Evolutionary conservation across 2,888 invertebrate genomes (phyloP).

Genomic region (Anthrax anthrax): DNA sequence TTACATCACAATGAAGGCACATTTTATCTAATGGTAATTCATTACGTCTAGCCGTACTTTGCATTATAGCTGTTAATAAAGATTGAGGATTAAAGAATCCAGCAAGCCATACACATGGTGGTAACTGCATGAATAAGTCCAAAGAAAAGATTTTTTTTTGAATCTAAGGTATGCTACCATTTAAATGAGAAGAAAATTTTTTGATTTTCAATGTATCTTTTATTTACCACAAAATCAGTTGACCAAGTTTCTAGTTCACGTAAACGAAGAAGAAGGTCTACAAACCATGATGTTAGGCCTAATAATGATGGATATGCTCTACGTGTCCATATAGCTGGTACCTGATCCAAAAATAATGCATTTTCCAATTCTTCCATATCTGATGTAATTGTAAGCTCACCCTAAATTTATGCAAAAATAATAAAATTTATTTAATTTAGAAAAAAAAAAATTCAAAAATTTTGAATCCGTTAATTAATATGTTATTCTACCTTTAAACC

Average conservation of each 20-base stretch:
- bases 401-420: slow-evolving; percentile 36
- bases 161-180: too few species aligned
- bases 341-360: slow-evolving; percentile 82
- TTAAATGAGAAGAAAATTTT: too few species aligned
- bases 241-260: slow-evolving; percentile 89
- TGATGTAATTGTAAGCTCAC: slow-evolving; percentile 88
- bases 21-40: slow-evolving; percentile 91
- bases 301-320: slow-evolving; percentile 85
- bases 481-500: slow-evolving; percentile 59
- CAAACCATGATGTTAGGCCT: slow-evolving; percentile 83
- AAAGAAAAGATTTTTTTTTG: slow-evolving; percentile 1
- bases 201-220: too few species aligned
- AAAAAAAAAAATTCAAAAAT: too few species aligned
- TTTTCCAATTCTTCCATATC: slow-evolving; percentile 94
- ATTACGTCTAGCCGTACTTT: slow-evolving; percentile 85
- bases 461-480: neutral
- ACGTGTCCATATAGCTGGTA: slow-evolving; percentile 74
- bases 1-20: slow-evolving; percentile 94
- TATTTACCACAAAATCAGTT: slow-evolving; percentile 75
- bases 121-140: slow-evolving; percentile 59
- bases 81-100: slow-evolving; percentile 99
- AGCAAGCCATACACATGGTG: slow-evolving; percentile 86
- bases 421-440: neutral
- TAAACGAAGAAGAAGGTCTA: slow-evolving; percentile 72
- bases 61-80: slow-evolving; percentile 93